Evolutionary conservation across 2,888 invertebrate species (phyloP), one percentile per base, ranked within the genome.

Genomic region (Dorcus parallelipipedus): DNA sequence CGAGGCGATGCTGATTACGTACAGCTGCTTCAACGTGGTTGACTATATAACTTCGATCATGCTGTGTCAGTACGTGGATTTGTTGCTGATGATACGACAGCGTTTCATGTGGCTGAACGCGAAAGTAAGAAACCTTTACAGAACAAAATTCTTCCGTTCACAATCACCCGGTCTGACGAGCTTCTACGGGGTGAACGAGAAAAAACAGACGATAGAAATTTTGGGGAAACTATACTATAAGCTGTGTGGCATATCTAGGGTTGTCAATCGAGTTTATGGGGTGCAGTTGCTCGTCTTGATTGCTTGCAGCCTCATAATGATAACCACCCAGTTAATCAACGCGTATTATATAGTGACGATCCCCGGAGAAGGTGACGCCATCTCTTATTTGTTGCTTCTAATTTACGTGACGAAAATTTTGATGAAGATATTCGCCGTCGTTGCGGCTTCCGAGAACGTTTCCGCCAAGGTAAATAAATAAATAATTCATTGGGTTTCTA

Each of bases 31-130:
- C 20, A 64, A 65, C 42, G 23, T 67, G 7, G 61, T 67, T 4
- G 66, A 69, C 53, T 66, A 61, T 48, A 59, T 69, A 6, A 67
- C 68, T 33, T 62, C 66, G 2, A 60, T 65, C 9, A 65, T 66
- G 59, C 52, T 67, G 39, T 64, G 64, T 56, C 67, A 68, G 45
- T 67, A 66, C 42, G 56, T 64, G 8, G 61, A 66, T 58, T 45
- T 64, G 7, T 48, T 67, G 38, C 48, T 68, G n/a, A 49, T 68
- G 20, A 39, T 67, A 17, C 56, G 64, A 4, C 68, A 68, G 56
- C 56, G 68, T 51, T 68, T 60, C 43, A 54, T 63, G 38, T 67
- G 65, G 67, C 39, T 68, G 49, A 68, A 68, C 51, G 48, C 59
- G 41, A 40, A 39, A 40, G 26, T 54, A n/a, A 45, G 9, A 26